Evolutionary conservation across 2,797 vertebrate species (phyloP).

Genomic region (Characodon lateralis): DNA sequence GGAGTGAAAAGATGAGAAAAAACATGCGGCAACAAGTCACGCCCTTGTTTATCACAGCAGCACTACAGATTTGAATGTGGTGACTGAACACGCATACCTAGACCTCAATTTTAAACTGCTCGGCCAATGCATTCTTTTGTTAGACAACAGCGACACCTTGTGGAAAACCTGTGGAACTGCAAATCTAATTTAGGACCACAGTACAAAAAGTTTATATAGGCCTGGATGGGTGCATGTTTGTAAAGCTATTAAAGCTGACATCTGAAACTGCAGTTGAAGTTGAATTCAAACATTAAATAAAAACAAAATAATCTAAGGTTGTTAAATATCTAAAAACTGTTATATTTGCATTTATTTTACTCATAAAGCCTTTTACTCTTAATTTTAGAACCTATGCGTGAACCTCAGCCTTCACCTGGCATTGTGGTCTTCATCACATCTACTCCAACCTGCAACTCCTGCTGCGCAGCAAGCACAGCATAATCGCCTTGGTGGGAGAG

Average conservation of each 20-base stretch:
- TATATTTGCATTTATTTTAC: background rate
- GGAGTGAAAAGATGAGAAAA: background rate
- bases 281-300: background rate
- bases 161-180: constrained; percentile 65
- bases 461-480: constrained; percentile 91
- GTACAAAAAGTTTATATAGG: background rate
- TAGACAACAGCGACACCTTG: constrained; percentile 78
- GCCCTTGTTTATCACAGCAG: background rate
- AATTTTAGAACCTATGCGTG: background rate
- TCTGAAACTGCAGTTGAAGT: too few species aligned
- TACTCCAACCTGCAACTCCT: constrained; percentile 87
- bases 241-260: too few species aligned
- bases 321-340: background rate
- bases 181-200: background rate
- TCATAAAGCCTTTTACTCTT: too few species aligned
- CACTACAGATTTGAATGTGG: constrained; percentile 18
- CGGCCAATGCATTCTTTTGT: background rate
- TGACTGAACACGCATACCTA: background rate
- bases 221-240: background rate
- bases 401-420: constrained; percentile 83
- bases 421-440: constrained; percentile 93
- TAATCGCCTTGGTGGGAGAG: constrained; percentile 96
- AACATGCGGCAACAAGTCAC: background rate
- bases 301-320: background rate
- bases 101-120: background rate